These are phyloP conservation scores for Oryzias celebensis DNA, from an alignment of 2,113 vertebrate genomes.

Conservation along the genomic window DNA sequence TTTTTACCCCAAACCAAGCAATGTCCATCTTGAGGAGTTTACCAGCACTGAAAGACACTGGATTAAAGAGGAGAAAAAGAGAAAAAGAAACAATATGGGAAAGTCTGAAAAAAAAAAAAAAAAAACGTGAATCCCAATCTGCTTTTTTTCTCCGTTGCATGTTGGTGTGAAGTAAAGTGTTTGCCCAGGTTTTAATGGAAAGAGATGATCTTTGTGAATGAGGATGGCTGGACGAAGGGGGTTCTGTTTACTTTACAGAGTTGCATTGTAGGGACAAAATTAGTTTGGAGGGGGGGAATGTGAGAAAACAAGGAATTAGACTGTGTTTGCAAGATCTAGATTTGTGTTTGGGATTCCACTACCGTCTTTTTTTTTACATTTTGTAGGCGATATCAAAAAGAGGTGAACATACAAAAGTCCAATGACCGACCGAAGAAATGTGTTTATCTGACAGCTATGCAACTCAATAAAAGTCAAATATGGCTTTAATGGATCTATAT, in stretches of 20 bases:
- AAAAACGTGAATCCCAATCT: conserved; percentile 58
- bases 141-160: conserved; percentile 77
- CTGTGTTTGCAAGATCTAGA: conserved; percentile 64
- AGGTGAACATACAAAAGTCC: not conserved
- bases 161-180: conserved; percentile 89
- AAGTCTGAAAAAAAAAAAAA: conserved; percentile 40
- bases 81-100: conserved; percentile 83
- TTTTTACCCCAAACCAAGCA: conserved; percentile 67
- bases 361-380: conserved; percentile 36
- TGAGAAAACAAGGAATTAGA: conserved; percentile 68
- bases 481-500: conserved; percentile 41
- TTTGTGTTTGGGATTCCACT: conserved; percentile 63
- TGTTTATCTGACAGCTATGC: no score
- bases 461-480: conserved; percentile 33
- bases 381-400: no score
- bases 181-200: conserved; percentile 97
- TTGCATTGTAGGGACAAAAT: conserved; percentile 85
- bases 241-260: conserved; percentile 91
- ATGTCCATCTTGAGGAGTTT: conserved; percentile 90
- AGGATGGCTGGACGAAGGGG: conserved; percentile 61
- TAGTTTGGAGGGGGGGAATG: conserved; percentile 79
- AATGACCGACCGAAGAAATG: not conserved
- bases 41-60: conserved; percentile 91
- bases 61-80: conserved; percentile 85
- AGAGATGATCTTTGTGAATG: conserved; percentile 89